These are phyloP conservation scores for Sitobion miscanthi DNA, from an alignment of 1,140 invertebrate species.

Conservation along the genomic window DNA sequence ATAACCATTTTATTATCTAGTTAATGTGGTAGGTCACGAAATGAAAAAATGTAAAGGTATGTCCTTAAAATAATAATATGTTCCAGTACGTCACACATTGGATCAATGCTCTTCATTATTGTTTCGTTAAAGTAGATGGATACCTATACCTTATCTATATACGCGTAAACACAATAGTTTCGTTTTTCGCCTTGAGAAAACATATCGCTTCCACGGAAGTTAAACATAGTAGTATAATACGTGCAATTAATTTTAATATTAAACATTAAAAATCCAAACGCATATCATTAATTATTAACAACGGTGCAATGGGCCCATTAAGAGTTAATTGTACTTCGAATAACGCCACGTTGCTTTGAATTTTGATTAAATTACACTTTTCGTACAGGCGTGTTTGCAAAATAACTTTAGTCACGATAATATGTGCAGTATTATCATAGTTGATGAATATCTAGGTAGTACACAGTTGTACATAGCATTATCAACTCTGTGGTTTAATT, in stretches of 20 bases:
- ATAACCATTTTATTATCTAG: too few relatives aligned
- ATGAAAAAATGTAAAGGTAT: neutral
- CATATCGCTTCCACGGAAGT: neutral
- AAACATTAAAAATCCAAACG: neutral
- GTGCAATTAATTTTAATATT: conserved; percentile 19
- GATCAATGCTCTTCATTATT: neutral
- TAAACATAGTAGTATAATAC: neutral
- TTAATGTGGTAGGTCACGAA: too few relatives aligned
- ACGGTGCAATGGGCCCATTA: neutral
- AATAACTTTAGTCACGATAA: neutral
- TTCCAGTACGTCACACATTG: neutral
- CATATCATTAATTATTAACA: neutral
- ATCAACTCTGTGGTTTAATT: neutral
- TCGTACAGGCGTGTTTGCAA: neutral
- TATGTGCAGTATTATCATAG: neutral
- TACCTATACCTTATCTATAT: neutral
- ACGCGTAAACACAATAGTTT: neutral
- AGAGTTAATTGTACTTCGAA: neutral
- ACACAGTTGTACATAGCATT: too few relatives aligned
- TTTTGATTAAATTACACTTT: neutral
- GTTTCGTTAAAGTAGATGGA: neutral
- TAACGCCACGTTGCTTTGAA: neutral
- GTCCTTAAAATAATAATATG: neutral
- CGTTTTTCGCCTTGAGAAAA: neutral
- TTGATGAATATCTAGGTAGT: neutral